Base-by-base conservation (phyloP, 1,140 invertebrate genomes). In the Heliconius melpomene region DNA sequence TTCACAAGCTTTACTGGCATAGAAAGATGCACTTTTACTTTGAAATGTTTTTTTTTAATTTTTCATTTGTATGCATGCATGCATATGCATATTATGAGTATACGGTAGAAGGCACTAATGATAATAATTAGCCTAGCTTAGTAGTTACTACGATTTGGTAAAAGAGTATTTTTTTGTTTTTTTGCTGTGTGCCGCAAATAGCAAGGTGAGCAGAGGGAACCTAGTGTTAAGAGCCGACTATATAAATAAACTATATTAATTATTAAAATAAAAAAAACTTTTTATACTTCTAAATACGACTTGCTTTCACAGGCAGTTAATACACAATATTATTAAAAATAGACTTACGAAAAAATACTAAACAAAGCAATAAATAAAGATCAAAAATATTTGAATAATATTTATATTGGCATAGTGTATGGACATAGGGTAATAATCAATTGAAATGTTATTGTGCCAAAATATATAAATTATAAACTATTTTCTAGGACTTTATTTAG, bases 381-480 rank as follows among this genome's bases (percentile, higher is more conserved):
- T 9, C n/a, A 60, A 29, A 66, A 66, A 1, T 66, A 66, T 29
- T 29, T 29, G 13, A 0, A 26, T 0, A 66, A 66, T 66, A 66
- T 66, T 66, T 66, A 29, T 29, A 66, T 29, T 66, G 60, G 60
- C 60, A 11, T 16, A 66, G 26, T 66, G 13, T 66, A 23, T 23
- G 26, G 1, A 13, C n/a, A 23, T 57, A 66, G 60, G 26, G 3
- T 3, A 66, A 29, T 66, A 29, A 66, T 29, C 60, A 66, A 66
- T 29, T 26, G 60, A 66, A 66, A 26, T n/a, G n/a, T 26, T 66
- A 26, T 29, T 29, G 11, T 66, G 60, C 60, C 60, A 66, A 66
- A 66, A 29, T 66, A 66, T 66, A 66, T 66, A 16, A 66, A 66
- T 8, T 66, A 66, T 26, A 66, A 66, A 66, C 23, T 66, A 66